A percentile compares a stretch with the other conserved stretches of the same genome.
These are phyloP conservation scores for Phaethornis superciliosus DNA, from an alignment of 2,113 vertebrate genomes.

Conservation along the genomic window DNA sequence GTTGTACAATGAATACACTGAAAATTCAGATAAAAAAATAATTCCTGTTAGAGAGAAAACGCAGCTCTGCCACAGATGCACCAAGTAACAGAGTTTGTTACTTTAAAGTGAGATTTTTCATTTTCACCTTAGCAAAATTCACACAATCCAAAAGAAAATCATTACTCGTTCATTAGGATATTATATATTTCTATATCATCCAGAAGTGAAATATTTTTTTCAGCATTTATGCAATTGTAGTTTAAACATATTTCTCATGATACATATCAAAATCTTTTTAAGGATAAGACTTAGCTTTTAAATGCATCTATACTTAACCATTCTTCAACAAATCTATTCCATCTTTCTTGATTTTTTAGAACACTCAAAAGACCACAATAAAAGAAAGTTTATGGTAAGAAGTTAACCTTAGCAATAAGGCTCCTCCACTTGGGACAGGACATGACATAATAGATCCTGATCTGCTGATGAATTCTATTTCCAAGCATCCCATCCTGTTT, in stretches of 20 bases:
- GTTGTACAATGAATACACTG: not conserved
- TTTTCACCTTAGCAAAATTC: not conserved
- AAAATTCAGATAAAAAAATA: not conserved
- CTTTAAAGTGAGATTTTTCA: not conserved
- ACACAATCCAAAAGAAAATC: not conserved
- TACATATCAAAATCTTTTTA: not conserved
- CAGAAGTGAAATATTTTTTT: not conserved
- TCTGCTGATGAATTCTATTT: not conserved
- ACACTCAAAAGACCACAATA: not conserved
- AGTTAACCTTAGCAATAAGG: not conserved
- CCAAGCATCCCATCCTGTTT: not conserved
- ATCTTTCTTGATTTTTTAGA: not conserved
- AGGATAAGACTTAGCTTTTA: not conserved
- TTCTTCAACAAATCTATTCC: not conserved
- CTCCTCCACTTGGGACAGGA: not conserved
- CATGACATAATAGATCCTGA: not conserved
- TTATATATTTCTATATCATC: not conserved
- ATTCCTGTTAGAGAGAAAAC: not conserved
- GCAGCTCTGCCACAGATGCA: not conserved
- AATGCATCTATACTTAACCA: not conserved
- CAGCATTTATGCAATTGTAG: not conserved
- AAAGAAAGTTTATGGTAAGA: not conserved
- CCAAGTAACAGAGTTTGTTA: not conserved
- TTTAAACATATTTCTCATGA: not conserved
- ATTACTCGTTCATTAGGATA: not conserved